Conservation (phyloP, 2,113 vertebrate genomes). For the Rhea americana region DNA sequence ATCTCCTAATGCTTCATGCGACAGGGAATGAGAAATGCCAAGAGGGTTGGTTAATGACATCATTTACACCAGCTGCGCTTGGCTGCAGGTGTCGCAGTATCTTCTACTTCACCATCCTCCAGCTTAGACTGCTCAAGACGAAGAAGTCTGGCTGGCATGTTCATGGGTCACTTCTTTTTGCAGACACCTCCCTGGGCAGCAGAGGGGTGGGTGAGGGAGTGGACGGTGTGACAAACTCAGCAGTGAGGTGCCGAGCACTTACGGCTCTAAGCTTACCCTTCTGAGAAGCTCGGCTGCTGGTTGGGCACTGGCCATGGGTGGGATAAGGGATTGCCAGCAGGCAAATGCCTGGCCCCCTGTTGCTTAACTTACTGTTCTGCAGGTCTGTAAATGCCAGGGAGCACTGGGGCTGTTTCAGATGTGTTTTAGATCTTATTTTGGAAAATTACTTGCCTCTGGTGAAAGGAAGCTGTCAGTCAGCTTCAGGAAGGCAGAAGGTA, state of each 20-base stretch:
- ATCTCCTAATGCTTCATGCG: not conserved
- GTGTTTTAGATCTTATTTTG: not conserved
- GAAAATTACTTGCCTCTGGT: not conserved
- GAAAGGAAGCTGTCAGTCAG: not conserved
- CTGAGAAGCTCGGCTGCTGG: accelerated
- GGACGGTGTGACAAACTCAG: not conserved
- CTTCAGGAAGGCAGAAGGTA: not conserved
- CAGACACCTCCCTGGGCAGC: not conserved
- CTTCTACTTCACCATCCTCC: not conserved
- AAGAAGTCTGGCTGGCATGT: not conserved
- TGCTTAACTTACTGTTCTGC: not conserved
- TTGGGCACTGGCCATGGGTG: accelerated
- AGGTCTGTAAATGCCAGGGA: not conserved
- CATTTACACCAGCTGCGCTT: not conserved
- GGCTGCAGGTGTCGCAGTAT: not conserved
- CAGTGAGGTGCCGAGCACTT: not conserved
- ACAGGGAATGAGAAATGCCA: not conserved
- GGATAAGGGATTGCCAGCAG: not conserved
- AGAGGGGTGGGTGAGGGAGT: not conserved
- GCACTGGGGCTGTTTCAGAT: not conserved
- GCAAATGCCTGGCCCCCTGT: not conserved
- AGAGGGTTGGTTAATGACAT: not conserved
- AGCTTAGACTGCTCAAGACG: not conserved
- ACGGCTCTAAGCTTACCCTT: not conserved
- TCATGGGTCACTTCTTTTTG: not conserved